phyloP scores from a whole-genome alignment of 2,888 invertebrate genomes.

The Dinocampus coccinellae region DNA sequence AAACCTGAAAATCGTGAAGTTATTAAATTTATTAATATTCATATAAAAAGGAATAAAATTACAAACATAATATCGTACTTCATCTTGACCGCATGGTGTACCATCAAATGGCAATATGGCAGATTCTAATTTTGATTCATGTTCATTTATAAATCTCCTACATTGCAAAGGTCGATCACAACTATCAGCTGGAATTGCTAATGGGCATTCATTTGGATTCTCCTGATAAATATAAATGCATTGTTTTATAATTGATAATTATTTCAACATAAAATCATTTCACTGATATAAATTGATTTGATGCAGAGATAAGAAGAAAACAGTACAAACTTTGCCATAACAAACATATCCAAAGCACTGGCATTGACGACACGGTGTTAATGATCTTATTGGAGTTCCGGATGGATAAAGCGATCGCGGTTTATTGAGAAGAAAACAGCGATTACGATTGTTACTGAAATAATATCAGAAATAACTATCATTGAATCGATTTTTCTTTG shows the following conservation, averaged over 20 bases:
- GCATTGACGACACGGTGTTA: neutral
- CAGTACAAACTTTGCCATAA: neutral
- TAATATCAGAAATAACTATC: too few relatives aligned
- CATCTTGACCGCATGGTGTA: neutral
- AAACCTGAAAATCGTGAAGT: neutral
- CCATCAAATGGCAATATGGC: neutral
- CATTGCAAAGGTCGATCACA: neutral
- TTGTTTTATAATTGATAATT: neutral
- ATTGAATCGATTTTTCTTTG: neutral
- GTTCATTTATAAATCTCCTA: neutral
- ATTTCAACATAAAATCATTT: too few relatives aligned
- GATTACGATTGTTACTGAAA: neutral
- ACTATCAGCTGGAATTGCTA: neutral
- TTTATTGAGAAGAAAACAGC: neutral
- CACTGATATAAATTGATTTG: neutral
- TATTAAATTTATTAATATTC: too few relatives aligned
- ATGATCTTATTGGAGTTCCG: neutral
- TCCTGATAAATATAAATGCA: neutral
- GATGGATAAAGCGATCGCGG: neutral
- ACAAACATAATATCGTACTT: neutral
- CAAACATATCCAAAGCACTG: neutral
- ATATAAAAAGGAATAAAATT: neutral
- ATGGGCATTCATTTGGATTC: neutral
- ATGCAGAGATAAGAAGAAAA: neutral
- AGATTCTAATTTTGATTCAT: neutral